Conservation (phyloP, 2,888 invertebrate genomes). For the Macrophya annulata region DNA sequence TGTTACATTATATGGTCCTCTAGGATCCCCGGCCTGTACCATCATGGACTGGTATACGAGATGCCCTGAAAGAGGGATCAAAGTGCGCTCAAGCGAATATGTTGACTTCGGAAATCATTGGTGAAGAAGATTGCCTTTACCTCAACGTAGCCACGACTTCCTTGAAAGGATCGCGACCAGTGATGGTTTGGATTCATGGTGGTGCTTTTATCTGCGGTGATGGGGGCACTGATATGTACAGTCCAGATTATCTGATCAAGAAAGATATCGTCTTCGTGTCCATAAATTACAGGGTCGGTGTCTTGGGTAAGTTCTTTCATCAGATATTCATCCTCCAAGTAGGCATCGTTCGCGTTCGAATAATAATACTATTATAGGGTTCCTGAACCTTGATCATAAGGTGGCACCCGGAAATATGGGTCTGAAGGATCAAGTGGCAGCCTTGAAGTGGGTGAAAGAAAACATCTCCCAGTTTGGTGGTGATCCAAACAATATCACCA, state of each 20-base stretch:
- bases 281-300: constrained; percentile 50
- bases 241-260: constrained; percentile 52
- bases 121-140: constrained; percentile 82
- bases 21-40: constrained; percentile 76
- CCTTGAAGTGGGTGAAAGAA: constrained; percentile 70
- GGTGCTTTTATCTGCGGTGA: constrained; percentile 64
- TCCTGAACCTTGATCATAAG: constrained; percentile 69
- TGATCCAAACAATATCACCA: constrained; percentile 70
- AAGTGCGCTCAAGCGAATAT: constrained; percentile 73
- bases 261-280: constrained; percentile 47
- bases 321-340: background rate
- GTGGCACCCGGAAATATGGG: constrained; percentile 72
- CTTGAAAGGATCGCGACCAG: constrained; percentile 67
- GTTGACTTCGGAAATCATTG: constrained; percentile 75
- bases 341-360: background rate
- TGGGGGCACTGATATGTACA: background rate
- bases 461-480: constrained; percentile 72
- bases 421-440: constrained; percentile 70
- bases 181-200: constrained; percentile 76
- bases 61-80: constrained; percentile 75
- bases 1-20: background rate
- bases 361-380: constrained; percentile 63
- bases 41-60: constrained; percentile 74
- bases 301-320: constrained; percentile 22
- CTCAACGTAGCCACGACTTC: constrained; percentile 77